These are phyloP conservation scores for Melospiza melodia DNA, from an alignment of 2,113 vertebrate genomes.

Conservation along the genomic window DNA sequence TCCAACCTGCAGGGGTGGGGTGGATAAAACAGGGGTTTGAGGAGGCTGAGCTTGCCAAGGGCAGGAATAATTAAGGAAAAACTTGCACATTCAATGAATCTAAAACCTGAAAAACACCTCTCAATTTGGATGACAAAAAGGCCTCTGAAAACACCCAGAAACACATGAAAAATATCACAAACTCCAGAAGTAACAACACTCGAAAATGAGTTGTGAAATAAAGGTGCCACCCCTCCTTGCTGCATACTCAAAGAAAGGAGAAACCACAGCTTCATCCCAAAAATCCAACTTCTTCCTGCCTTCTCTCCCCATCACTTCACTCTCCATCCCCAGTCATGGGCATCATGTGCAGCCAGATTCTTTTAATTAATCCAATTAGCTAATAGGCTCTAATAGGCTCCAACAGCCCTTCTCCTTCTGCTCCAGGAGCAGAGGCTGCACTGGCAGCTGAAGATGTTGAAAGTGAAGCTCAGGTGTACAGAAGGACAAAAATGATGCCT, in stretches of 20 bases:
- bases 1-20: fast-evolving
- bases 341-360: background rate
- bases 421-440: background rate
- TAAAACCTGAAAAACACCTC: background rate
- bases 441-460: background rate
- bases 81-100: fast-evolving
- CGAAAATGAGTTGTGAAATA: fast-evolving
- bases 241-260: fast-evolving
- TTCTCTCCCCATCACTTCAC: background rate
- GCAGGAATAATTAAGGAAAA: background rate
- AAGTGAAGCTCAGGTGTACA: too few relatives aligned
- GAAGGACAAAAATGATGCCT: background rate
- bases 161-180: fast-evolving
- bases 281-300: fast-evolving
- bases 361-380: background rate
- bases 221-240: background rate
- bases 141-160: background rate
- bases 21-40: fast-evolving
- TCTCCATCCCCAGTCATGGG: background rate
- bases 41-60: background rate
- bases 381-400: background rate
- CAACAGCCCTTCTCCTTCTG: too few relatives aligned
- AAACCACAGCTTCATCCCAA: background rate
- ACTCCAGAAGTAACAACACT: background rate
- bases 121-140: fast-evolving